Conservation (phyloP, 2,888 invertebrate species). For the Stenchaetothrips biformis region DNA sequence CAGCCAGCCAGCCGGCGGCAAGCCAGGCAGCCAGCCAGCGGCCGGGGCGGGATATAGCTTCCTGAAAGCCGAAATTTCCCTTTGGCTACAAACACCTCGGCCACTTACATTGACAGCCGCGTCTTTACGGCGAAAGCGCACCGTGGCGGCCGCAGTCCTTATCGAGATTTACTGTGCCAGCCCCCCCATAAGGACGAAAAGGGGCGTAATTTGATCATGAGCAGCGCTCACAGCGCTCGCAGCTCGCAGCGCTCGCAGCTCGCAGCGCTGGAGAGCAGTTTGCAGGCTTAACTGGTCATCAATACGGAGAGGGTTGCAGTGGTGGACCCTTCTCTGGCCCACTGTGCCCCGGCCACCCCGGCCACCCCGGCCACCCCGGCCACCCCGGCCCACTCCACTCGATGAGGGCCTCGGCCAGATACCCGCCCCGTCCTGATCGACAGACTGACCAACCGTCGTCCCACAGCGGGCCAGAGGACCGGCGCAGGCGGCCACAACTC, state of each 20-base stretch:
- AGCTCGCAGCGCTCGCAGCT: background rate
- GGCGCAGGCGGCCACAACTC: too few species aligned
- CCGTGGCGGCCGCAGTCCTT: background rate
- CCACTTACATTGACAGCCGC: background rate
- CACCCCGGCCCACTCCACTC: background rate
- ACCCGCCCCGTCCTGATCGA: too few species aligned
- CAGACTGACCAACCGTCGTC: too few species aligned
- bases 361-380: background rate
- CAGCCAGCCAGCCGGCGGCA: background rate
- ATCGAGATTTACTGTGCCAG: conserved; percentile 3
- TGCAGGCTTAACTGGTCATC: conserved; percentile 22
- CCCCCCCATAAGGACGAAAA: background rate
- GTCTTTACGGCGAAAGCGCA: too few species aligned
- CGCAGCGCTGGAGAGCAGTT: background rate
- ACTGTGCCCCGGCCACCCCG: background rate
- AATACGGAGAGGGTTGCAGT: background rate
- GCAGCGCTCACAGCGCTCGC: background rate
- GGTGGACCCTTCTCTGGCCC: background rate
- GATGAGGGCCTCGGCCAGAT: too few species aligned
- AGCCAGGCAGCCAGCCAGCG: background rate
- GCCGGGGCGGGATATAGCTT: background rate
- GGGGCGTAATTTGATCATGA: conserved; percentile 21
- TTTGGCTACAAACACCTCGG: background rate
- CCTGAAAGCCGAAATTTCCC: background rate
- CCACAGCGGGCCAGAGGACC: too few species aligned